Conservation (phyloP, 2,888 invertebrate species). For the Rhimphoctona megacephalus region DNA sequence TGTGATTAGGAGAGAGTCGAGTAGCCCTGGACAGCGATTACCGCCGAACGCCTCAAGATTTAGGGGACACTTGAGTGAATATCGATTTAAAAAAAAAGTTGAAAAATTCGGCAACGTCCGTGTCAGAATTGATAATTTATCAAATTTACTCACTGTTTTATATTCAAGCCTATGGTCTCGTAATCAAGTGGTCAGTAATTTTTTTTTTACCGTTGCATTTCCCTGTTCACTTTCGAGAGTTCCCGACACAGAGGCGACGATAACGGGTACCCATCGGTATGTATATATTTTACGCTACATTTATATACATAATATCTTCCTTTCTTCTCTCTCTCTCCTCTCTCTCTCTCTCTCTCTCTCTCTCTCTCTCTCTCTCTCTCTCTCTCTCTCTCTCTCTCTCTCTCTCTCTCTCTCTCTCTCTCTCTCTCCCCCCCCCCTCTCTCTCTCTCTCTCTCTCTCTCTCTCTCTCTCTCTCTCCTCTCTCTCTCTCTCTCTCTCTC, state of each 20-base stretch:
- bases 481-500: slow-evolving; percentile 25
- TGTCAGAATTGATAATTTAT: not conserved
- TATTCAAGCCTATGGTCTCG: slow-evolving; percentile 8
- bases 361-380: slow-evolving; percentile 26
- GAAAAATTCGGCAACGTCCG: no score
- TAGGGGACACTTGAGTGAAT: not conserved
- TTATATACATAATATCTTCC: slow-evolving; percentile 37
- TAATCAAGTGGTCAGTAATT: slow-evolving; percentile 31
- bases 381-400: slow-evolving; percentile 29
- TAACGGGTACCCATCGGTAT: slow-evolving; percentile 69
- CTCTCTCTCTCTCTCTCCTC: slow-evolving; percentile 28
- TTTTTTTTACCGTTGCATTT: slow-evolving; percentile 78
- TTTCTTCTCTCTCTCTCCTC: slow-evolving; percentile 29
- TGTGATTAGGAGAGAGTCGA: no score
- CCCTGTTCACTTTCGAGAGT: slow-evolving; percentile 73
- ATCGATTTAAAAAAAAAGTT: no score
- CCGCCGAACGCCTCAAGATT: not conserved
- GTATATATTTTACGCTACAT: slow-evolving; percentile 48
- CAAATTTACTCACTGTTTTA: not conserved
- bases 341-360: slow-evolving; percentile 34
- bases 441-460: slow-evolving; percentile 26
- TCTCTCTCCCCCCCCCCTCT: slow-evolving; percentile 33
- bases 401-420: slow-evolving; percentile 28
- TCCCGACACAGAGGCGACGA: slow-evolving; percentile 50
- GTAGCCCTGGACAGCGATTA: no score